Conservation (phyloP, 30 jellyfish, hydroid and myxozoan genomes). For the Clytia hemisphaerica region DNA sequence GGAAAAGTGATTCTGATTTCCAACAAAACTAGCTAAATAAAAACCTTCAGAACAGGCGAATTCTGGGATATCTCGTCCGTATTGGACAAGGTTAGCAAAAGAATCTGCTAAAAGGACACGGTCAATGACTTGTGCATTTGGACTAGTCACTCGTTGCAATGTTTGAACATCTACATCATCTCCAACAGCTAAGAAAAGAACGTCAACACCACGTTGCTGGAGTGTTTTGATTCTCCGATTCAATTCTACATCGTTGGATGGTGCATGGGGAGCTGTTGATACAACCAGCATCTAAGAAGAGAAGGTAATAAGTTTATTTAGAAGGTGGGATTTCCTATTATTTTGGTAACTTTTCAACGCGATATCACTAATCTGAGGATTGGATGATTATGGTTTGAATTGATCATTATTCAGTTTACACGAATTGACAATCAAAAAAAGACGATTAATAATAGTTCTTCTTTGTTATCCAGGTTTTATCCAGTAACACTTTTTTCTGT, state of each 20-base stretch:
- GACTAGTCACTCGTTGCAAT: constrained; percentile 47
- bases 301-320: no score
- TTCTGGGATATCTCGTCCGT: constrained; percentile 59
- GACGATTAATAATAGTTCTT: no score
- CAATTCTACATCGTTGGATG: neutral
- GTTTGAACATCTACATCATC: constrained; percentile 32
- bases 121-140: constrained; percentile 30
- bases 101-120: constrained; percentile 61
- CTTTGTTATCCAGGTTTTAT: no score
- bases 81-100: constrained; percentile 48
- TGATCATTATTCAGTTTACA: no score
- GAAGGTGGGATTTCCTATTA: no score
- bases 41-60: constrained; percentile 88
- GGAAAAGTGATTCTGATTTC: neutral
- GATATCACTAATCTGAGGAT: no score
- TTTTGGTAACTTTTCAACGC: no score
- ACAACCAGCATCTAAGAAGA: neutral
- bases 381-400: no score
- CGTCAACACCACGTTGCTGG: constrained; percentile 31
- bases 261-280: neutral
- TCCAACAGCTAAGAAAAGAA: constrained; percentile 79
- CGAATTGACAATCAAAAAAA: no score
- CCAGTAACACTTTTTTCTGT: no score
- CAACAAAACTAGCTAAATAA: neutral
- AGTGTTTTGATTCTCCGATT: neutral